These are phyloP conservation scores for Bovichtus diacanthus DNA, from an alignment of 2,797 vertebrate species.

Conservation along the genomic window DNA sequence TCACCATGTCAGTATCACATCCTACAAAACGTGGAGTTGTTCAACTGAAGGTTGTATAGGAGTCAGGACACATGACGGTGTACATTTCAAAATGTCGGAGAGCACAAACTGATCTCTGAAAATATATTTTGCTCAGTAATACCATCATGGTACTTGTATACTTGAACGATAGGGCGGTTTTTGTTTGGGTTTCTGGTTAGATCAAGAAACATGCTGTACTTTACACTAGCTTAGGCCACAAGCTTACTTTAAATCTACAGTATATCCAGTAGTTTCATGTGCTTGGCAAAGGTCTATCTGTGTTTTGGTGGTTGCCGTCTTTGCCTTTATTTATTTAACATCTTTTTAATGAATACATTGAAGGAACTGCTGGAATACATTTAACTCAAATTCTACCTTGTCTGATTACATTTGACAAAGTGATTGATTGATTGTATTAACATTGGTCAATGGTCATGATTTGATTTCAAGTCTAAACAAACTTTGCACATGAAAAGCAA, in stretches of 20 bases:
- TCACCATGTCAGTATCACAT: constrained; percentile 38
- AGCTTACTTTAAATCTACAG: neutral
- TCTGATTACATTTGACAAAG: no score
- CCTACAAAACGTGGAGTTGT: constrained; percentile 28
- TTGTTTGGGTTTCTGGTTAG: neutral
- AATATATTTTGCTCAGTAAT: neutral
- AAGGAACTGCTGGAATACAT: no score
- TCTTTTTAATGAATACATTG: no score
- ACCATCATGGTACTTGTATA: neutral
- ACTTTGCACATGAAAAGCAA: constrained; percentile 1
- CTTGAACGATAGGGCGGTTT: neutral
- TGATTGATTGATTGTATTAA: no score
- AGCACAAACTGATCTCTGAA: neutral
- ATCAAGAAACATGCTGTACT: neutral
- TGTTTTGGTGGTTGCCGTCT: neutral
- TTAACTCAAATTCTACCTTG: no score
- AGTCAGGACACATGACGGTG: constrained; percentile 12
- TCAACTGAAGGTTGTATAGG: constrained; percentile 11
- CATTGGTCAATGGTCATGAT: neutral
- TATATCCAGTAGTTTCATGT: neutral
- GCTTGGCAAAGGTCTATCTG: neutral
- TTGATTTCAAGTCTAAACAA: neutral
- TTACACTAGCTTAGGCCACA: neutral
- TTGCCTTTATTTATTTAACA: neutral
- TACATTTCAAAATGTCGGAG: constrained; percentile 9